Evolutionary conservation across 53 echinoderm and acorn worm genomes (phyloP).

Genomic region (Hippasteria phrygiana): DNA sequence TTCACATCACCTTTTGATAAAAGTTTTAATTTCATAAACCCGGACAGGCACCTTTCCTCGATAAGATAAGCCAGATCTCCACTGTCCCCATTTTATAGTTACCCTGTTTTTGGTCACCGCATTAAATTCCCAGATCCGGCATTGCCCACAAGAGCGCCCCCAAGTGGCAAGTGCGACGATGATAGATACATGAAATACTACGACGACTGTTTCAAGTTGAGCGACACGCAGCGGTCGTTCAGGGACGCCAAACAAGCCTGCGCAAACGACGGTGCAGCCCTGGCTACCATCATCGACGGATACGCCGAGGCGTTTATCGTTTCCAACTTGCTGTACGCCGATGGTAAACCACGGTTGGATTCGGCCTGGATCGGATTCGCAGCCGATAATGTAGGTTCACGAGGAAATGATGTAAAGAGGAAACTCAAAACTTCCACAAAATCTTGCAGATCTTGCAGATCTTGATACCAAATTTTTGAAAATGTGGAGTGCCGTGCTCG

Average conservation of each 20-base stretch:
- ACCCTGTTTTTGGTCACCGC: not conserved
- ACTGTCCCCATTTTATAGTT: too few species aligned
- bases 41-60: too few species aligned
- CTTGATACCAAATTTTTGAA: too few species aligned
- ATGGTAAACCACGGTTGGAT: not conserved
- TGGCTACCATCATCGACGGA: conserved; percentile 60
- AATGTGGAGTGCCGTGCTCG: too few species aligned
- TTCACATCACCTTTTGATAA: too few species aligned
- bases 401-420: too few species aligned
- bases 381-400: conserved; percentile 52
- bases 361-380: conserved; percentile 72
- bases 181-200: conserved; percentile 60
- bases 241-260: conserved; percentile 41
- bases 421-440: too few species aligned
- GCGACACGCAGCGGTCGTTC: not conserved
- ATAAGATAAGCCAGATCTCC: too few species aligned
- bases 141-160: conserved; percentile 3
- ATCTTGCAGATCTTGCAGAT: too few species aligned
- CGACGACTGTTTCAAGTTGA: conserved; percentile 68
- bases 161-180: conserved; percentile 17
- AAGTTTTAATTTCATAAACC: too few species aligned
- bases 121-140: not conserved
- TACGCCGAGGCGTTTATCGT: conserved; percentile 72
- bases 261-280: conserved; percentile 2
- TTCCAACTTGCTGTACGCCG: conserved; percentile 38